phyloP scores from a whole-genome alignment of 1,140 invertebrate genomes.

The Calliphora vicina region DNA sequence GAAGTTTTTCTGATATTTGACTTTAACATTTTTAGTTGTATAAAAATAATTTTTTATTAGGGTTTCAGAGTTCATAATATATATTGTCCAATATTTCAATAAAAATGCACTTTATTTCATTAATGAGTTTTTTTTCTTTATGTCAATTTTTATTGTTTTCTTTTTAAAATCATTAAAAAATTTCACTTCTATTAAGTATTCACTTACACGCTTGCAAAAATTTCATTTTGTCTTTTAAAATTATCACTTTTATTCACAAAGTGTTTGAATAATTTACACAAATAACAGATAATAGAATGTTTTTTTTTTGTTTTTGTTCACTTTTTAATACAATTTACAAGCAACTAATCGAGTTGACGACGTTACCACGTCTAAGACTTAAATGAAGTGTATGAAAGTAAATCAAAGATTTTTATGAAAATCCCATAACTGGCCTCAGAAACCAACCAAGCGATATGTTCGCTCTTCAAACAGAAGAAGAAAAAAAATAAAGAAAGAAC shows the following conservation, averaged over 20 bases:
- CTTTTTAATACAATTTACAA: background rate
- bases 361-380: conserved; percentile 41
- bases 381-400: conserved; percentile 61
- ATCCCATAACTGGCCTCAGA: conserved; percentile 29
- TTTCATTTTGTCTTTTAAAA: background rate
- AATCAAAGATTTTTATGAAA: conserved; percentile 58
- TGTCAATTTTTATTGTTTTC: too few species aligned
- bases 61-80: too few species aligned
- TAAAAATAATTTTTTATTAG: too few species aligned
- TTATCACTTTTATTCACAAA: background rate
- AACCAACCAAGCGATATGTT: conserved; percentile 39
- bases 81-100: background rate
- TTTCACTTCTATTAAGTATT: conserved; percentile 2
- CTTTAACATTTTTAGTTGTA: too few species aligned
- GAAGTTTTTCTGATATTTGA: too few species aligned
- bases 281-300: background rate
- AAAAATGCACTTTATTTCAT: background rate
- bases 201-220: conserved; percentile 32
- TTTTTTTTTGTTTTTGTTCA: background rate
- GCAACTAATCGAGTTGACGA: background rate
- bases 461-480: background rate
- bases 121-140: too few species aligned
- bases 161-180: background rate
- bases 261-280: background rate
- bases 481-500: background rate